Conservation (phyloP, 2,888 invertebrate species). For the Mythimna ferrago region DNA sequence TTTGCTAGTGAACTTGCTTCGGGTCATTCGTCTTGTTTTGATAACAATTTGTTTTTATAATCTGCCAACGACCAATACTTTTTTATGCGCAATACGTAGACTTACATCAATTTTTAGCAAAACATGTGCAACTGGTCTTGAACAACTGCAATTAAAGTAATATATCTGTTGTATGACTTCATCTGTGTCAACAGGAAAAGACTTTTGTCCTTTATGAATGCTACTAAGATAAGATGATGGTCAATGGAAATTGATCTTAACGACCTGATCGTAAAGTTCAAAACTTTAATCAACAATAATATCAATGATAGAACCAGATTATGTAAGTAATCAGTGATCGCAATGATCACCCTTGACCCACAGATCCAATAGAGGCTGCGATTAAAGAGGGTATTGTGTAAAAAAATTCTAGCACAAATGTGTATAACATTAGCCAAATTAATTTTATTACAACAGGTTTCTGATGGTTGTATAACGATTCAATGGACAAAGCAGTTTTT, state of each 20-base stretch:
- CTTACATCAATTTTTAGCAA: background rate
- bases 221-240: conserved; percentile 1
- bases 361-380: conserved; percentile 19
- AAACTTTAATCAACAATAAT: background rate
- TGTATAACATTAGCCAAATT: conserved; percentile 35
- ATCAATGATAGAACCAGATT: conserved; percentile 24
- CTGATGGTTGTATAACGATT: conserved; percentile 22
- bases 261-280: background rate
- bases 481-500: conserved; percentile 8
- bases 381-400: conserved; percentile 42
- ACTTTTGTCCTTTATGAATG: conserved; percentile 4
- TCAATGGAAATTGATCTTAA: conserved; percentile 20
- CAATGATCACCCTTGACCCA: conserved; percentile 40
- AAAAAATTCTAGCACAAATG: conserved; percentile 51
- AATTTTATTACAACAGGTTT: conserved; percentile 24
- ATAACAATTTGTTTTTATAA: background rate
- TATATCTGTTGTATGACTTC: conserved; percentile 14
- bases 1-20: background rate
- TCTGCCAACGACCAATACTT: background rate
- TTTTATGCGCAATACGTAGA: background rate
- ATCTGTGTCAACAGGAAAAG: conserved; percentile 27
- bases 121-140: background rate
- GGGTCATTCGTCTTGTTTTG: conserved; percentile 16
- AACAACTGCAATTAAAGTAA: background rate
- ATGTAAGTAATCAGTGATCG: conserved; percentile 23